Conservation (phyloP, 2,888 invertebrate genomes). For the Ellobium chinense region DNA sequence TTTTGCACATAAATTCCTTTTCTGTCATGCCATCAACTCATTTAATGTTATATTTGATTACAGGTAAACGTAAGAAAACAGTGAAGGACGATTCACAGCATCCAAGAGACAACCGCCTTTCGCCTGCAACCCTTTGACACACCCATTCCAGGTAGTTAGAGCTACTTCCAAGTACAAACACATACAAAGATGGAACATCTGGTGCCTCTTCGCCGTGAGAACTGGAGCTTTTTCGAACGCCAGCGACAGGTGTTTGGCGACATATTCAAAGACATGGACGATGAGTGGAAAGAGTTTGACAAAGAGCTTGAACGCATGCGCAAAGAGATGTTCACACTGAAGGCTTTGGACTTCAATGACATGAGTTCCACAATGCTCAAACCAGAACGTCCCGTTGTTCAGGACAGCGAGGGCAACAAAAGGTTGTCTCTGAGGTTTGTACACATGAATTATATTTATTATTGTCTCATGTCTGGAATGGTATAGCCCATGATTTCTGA, state of each 20-base stretch:
- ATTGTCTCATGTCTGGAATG: too few species aligned
- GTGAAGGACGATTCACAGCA: not conserved
- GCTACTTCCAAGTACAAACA: not conserved
- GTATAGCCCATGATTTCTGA: too few species aligned
- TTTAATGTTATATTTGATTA: too few species aligned
- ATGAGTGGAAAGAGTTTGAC: conserved; percentile 58
- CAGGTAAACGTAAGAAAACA: not conserved
- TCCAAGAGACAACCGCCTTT: not conserved
- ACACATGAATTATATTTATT: not conserved
- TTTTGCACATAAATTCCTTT: too few species aligned
- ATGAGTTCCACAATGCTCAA: conserved; percentile 52
- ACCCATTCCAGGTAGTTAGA: not conserved
- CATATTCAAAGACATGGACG: conserved; percentile 46
- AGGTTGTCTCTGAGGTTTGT: conserved; percentile 87
- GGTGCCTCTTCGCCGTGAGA: conserved; percentile 51
- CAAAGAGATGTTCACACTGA: conserved; percentile 62
- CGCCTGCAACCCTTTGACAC: too few species aligned
- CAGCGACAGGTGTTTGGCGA: conserved; percentile 54
- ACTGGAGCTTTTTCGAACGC: conserved; percentile 60
- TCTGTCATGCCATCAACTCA: too few species aligned
- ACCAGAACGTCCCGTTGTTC: conserved; percentile 63
- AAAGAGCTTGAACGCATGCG: conserved; percentile 59
- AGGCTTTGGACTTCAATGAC: conserved; percentile 35
- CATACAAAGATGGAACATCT: conserved; percentile 44
- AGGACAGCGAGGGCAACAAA: conserved; percentile 88